Evolutionary conservation across 2,888 invertebrate species (phyloP), one percentile per base, ranked within the genome.

Genomic region (Ectemnius cavifrons): DNA sequence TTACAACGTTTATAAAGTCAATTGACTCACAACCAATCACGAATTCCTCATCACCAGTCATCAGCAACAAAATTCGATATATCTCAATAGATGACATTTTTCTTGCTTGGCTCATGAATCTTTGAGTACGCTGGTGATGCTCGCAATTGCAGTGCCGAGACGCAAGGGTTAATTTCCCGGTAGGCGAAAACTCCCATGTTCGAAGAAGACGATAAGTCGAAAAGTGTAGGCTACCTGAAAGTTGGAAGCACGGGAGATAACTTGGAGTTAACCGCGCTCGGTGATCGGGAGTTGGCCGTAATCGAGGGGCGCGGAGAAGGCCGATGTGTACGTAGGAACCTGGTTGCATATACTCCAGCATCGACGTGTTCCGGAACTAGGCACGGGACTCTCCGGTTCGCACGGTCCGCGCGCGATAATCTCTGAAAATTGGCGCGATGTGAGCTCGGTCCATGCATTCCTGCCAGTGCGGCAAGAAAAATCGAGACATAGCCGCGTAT

Each of bases 391-490:
- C 58, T 4, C 37, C 67, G 79, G 78, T 82, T 82, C 82, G 81
- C 82, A 82, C 84, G 82, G 80, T 85, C 72, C 79, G 81, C 73
- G 79, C 82, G 86, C 85, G 87, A 88, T 89, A 87, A 89, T 89
- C 89, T 85, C 82, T 85, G 82, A 84, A 89, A 89, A 89, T 89
- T 89, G 88, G 86, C 83, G 82, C 82, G 82, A 86, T 84, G 37
- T 37, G 37, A 37, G 37, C 37, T 37, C 37, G 37, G 37, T 37
- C 37, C 37, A 37, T 20, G 75, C 80, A 78, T 78, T 81, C 72
- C 78, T 58, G 49, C 67, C 52, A 45, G 0, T 57, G 56, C 2
- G 5, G 60, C 56, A 70, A 63, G 80, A 78, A 81, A 80, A 81
- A 80, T 80, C 75, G 63, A 63, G 65, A 63, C 64, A 61, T 28